A percentile compares a stretch with the other conserved stretches of the same genome.
Conservation (phyloP, 2,888 invertebrate genomes). For the Teleogryllus oceanicus region DNA sequence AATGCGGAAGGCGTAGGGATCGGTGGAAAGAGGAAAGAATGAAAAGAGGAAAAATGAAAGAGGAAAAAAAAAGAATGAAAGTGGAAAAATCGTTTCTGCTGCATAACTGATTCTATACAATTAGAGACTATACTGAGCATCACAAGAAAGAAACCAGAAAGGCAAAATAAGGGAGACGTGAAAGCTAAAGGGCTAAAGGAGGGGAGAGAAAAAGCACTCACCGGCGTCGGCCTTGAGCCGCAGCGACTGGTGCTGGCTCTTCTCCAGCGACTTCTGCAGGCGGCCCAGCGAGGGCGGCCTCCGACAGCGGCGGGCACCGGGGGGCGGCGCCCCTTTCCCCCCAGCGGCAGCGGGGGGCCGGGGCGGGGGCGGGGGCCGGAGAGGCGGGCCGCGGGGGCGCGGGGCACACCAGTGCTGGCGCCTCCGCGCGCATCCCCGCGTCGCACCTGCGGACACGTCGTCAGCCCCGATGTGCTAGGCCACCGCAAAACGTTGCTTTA, state of each 20-base stretch:
- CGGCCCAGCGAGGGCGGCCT: too few relatives aligned
- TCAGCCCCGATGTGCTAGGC: too few relatives aligned
- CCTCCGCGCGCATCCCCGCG: background rate
- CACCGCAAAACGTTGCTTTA: too few relatives aligned
- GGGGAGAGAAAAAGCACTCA: background rate
- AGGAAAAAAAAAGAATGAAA: too few relatives aligned
- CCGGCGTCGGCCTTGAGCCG: slow-evolving; percentile 24
- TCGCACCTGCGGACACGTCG: background rate
- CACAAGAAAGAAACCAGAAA: too few relatives aligned
- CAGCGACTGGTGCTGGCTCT: slow-evolving; percentile 41
- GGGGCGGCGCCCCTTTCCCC: too few relatives aligned
- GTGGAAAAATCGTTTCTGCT: too few relatives aligned
- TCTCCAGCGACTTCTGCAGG: slow-evolving; percentile 52
- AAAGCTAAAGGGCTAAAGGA: background rate
- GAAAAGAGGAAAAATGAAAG: too few relatives aligned
- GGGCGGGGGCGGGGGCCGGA: background rate
- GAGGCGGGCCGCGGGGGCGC: background rate
- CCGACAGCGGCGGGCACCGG: slow-evolving; percentile 31
- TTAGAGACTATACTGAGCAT: too few relatives aligned
- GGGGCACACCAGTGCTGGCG: background rate
- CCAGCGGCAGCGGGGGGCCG: background rate
- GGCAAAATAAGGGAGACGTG: background rate
- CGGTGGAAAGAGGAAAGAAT: too few relatives aligned
- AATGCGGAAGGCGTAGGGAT: too few relatives aligned
- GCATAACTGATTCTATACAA: too few relatives aligned